These are phyloP conservation scores for Melanostigma gelatinosum DNA, from an alignment of 2,113 vertebrate species.

Conservation along the genomic window DNA sequence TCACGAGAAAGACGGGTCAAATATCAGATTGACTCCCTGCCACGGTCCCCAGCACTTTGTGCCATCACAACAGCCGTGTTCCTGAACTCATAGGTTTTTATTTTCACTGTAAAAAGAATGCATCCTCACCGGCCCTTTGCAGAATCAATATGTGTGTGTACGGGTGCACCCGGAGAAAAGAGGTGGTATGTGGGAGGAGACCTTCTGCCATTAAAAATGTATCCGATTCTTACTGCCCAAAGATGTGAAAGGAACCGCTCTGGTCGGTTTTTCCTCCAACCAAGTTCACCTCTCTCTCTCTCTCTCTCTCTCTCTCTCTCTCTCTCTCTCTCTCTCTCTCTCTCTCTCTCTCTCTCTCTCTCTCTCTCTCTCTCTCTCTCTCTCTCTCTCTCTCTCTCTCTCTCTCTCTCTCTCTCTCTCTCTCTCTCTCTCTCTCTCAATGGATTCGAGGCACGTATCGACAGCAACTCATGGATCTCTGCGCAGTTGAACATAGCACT, in stretches of 20 bases:
- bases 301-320: no score
- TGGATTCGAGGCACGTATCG: slow-evolving; percentile 49
- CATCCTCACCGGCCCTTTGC: neutral
- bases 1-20: neutral
- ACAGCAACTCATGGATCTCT: slow-evolving; percentile 47
- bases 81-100: neutral
- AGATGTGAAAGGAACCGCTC: slow-evolving; percentile 62
- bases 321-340: no score
- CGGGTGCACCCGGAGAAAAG: slow-evolving; percentile 44
- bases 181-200: slow-evolving; percentile 25
- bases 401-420: no score
- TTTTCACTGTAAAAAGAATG: neutral
- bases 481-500: slow-evolving; percentile 45
- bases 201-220: slow-evolving; percentile 70
- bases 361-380: no score
- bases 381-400: no score
- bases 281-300: neutral
- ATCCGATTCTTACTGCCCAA: slow-evolving; percentile 58
- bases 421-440: neutral
- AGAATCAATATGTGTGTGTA: slow-evolving; percentile 10
- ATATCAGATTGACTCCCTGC: neutral
- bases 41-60: neutral
- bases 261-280: slow-evolving; percentile 30
- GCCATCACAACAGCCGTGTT: neutral
- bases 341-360: no score